Conservation (phyloP, 2,888 invertebrate genomes). For the Craniophora ligustri region DNA sequence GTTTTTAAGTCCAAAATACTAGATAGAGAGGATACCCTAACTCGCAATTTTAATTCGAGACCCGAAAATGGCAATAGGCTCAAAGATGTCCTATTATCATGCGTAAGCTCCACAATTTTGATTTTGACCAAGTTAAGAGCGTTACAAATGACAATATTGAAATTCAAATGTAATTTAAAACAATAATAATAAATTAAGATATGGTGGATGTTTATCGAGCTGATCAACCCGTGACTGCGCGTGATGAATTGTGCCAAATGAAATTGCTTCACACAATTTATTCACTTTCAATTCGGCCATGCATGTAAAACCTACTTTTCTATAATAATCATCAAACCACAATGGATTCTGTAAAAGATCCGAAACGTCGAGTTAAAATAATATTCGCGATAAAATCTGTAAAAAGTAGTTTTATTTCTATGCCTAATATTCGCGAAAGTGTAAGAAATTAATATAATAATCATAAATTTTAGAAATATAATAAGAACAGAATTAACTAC, state of each 20-base stretch:
- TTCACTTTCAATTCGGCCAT: neutral
- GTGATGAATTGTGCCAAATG: constrained; percentile 51
- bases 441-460: too few relatives aligned
- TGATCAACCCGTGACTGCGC: constrained; percentile 46
- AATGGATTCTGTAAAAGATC: too few relatives aligned
- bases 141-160: constrained; percentile 1
- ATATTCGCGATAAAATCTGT: too few relatives aligned
- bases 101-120: neutral
- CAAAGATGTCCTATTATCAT: neutral
- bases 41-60: too few relatives aligned
- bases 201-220: constrained; percentile 28
- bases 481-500: neutral
- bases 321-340: too few relatives aligned
- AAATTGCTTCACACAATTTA: constrained; percentile 34
- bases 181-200: constrained; percentile 27
- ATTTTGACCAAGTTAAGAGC: neutral
- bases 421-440: too few relatives aligned
- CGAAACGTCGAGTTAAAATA: too few relatives aligned
- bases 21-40: too few relatives aligned
- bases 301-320: neutral
- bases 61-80: too few relatives aligned
- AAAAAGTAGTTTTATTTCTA: too few relatives aligned
- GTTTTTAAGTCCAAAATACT: too few relatives aligned
- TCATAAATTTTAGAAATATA: too few relatives aligned
- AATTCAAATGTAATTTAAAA: constrained; percentile 23